phyloP scores from a whole-genome alignment of 2,888 invertebrate species.

The Melitaea athalia region DNA sequence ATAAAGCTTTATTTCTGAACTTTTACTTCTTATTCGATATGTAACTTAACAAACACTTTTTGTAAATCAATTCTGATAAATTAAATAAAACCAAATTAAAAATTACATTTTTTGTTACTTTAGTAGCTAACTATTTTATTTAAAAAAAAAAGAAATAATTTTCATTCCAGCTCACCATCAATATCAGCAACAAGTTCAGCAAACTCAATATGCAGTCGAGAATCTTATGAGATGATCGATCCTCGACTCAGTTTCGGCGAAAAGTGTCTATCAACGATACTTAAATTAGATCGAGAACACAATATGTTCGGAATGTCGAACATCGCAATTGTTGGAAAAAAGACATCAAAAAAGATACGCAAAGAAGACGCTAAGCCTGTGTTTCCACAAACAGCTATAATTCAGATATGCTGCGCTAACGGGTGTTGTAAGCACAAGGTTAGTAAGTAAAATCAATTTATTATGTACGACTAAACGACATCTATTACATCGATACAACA shows the following conservation, averaged over 20 bases:
- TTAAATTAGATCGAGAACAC: constrained; percentile 70
- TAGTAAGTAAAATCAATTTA: not conserved
- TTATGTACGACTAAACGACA: not conserved
- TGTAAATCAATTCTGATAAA: no score
- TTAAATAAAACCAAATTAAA: not conserved
- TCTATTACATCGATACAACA: no score
- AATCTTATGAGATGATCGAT: constrained; percentile 49
- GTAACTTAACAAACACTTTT: no score
- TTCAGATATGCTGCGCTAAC: constrained; percentile 65
- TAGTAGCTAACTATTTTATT: no score
- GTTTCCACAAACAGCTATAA: constrained; percentile 73
- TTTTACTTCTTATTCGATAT: no score
- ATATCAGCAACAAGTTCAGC: constrained; percentile 56
- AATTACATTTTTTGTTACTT: not conserved
- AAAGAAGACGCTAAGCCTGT: constrained; percentile 62
- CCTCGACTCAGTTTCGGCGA: constrained; percentile 51
- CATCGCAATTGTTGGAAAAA: constrained; percentile 61
- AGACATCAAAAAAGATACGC: constrained; percentile 52
- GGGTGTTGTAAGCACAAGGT: constrained; percentile 63
- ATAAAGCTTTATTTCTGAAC: no score
- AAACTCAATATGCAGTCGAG: constrained; percentile 54
- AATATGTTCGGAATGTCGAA: constrained; percentile 74
- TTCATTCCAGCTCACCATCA: constrained; percentile 57
- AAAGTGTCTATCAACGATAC: constrained; percentile 68
- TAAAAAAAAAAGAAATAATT: no score